Evolutionary conservation across 2,797 vertebrate species (phyloP).

Genomic region (Gymnopithys bicolor): DNA sequence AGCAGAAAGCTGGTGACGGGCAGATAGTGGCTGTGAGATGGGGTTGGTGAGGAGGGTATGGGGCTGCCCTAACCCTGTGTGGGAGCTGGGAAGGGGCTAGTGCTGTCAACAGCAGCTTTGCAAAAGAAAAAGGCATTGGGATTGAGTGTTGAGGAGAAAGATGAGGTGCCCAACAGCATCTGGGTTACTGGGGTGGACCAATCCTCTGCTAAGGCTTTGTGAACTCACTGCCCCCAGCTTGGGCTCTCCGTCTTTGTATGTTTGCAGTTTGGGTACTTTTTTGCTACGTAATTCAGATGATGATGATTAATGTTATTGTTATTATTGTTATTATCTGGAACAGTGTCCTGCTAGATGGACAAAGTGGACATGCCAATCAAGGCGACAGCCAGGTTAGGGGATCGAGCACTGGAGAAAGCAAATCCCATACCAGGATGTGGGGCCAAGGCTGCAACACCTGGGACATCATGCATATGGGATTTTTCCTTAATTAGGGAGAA

Average conservation of each 20-base stretch:
- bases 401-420: not conserved
- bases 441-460: not conserved
- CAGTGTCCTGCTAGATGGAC: not conserved
- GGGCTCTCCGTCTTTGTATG: not conserved
- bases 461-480: not conserved
- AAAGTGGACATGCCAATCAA: not conserved
- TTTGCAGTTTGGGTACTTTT: not conserved
- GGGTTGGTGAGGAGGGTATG: fast-evolving
- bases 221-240: not conserved
- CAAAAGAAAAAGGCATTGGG: not conserved
- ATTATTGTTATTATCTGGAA: not conserved
- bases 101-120: not conserved
- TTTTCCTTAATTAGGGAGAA: not conserved
- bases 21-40: not conserved
- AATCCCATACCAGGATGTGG: not conserved
- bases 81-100: not conserved
- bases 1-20: not conserved
- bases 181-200: too few species aligned
- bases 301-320: not conserved
- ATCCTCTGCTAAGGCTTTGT: not conserved
- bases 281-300: not conserved
- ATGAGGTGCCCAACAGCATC: not conserved
- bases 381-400: not conserved
- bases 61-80: not conserved
- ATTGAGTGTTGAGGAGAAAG: not conserved